Percentiles rank a stretch among this genome's conserved stretches.
Evolutionary conservation across 92 coral and sea anemone species (phyloP).

Genomic region (Anthopleura xanthogrammica): DNA sequence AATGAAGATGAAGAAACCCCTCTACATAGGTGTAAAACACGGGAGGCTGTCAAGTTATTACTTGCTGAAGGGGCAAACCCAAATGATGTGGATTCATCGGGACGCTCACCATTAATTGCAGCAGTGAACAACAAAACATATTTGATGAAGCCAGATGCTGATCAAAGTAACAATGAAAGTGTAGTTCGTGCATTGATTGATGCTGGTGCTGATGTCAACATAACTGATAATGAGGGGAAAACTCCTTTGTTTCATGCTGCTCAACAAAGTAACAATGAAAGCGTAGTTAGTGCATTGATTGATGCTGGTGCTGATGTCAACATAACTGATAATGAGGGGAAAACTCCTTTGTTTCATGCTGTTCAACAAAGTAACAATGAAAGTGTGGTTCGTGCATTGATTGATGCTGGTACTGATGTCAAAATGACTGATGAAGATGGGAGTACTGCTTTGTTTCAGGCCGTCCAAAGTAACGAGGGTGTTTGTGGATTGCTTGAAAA

Average conservation of each 20-base stretch:
- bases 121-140: neutral
- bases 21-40: slow-evolving; percentile 15
- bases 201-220: slow-evolving; percentile 2
- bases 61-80: neutral
- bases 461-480: too few species aligned
- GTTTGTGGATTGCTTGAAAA: too few species aligned
- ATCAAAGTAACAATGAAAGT: neutral
- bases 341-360: neutral
- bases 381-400: too few species aligned
- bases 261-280: too few species aligned
- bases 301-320: neutral
- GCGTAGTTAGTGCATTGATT: too few species aligned
- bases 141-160: neutral
- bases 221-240: neutral
- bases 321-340: neutral
- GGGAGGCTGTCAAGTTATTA: slow-evolving; percentile 14
- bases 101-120: neutral
- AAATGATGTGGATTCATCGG: neutral
- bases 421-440: too few species aligned
- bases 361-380: too few species aligned
- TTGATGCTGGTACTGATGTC: too few species aligned
- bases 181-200: neutral
- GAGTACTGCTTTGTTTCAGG: too few species aligned
- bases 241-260: neutral
- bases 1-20: slow-evolving; percentile 10